A percentile compares a stretch with the other conserved stretches of the same genome.
phyloP scores from a whole-genome alignment of 2,888 invertebrate species.

The Drosophila percnosoma region DNA sequence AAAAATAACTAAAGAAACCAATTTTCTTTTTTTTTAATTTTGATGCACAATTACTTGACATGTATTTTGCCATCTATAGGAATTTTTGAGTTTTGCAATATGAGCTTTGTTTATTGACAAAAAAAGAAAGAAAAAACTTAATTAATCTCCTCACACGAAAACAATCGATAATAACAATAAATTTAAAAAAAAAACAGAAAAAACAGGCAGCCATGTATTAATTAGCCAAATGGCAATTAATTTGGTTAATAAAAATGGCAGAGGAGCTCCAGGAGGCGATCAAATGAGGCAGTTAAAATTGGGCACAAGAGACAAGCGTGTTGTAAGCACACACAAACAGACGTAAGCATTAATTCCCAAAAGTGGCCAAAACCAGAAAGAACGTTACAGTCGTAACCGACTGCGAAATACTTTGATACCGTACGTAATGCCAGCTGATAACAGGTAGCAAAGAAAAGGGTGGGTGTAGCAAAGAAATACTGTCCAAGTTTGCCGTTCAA shows the following conservation, averaged over 20 bases:
- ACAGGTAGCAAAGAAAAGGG: too few species aligned
- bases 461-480: too few species aligned
- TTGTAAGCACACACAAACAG: constrained; percentile 23
- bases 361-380: constrained; percentile 17
- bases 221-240: constrained; percentile 62
- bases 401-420: too few species aligned
- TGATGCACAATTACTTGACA: background rate
- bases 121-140: constrained; percentile 10
- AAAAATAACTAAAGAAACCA: constrained; percentile 10
- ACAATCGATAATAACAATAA: constrained; percentile 52
- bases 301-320: constrained; percentile 28
- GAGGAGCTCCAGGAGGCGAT: constrained; percentile 8
- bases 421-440: too few species aligned
- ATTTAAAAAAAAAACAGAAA: constrained; percentile 18
- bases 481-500: too few species aligned
- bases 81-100: background rate
- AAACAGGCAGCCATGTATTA: constrained; percentile 41
- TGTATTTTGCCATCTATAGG: background rate
- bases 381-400: too few species aligned
- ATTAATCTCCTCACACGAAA: background rate
- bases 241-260: constrained; percentile 39
- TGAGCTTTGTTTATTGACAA: constrained; percentile 32
- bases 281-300: constrained; percentile 36
- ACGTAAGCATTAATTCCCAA: constrained; percentile 15
- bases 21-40: constrained; percentile 17